A percentile compares a stretch with the other conserved stretches of the same genome.
Evolutionary conservation across 1,140 invertebrate genomes (phyloP).

Genomic region (Tenebrio molitor): DNA sequence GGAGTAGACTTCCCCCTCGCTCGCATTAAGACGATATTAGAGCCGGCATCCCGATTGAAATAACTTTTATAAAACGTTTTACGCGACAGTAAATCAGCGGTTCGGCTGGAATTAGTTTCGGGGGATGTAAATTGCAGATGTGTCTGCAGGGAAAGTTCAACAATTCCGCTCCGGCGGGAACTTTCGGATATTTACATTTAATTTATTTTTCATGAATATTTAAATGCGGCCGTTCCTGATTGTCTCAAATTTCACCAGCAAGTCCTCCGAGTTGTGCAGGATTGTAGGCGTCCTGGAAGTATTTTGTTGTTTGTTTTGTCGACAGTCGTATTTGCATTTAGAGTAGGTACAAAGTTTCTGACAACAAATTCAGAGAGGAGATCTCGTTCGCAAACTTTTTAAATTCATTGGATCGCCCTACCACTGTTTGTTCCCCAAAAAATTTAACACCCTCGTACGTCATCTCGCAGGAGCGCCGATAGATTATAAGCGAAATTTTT

Average conservation of each 20-base stretch:
- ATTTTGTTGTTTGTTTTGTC: constrained; percentile 47
- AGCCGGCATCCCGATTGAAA: constrained; percentile 55
- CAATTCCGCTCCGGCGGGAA: constrained; percentile 21
- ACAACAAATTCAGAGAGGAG: constrained; percentile 44
- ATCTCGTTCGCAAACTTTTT: constrained; percentile 51
- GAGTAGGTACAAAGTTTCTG: constrained; percentile 52
- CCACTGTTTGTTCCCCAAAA: constrained; percentile 38
- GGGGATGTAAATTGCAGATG: constrained; percentile 57
- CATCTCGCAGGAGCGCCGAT: too few species aligned
- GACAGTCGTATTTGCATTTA: constrained; percentile 52
- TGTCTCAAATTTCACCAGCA: constrained; percentile 31
- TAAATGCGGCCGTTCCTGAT: constrained; percentile 42
- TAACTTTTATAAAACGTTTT: constrained; percentile 58
- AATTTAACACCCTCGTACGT: constrained; percentile 17
- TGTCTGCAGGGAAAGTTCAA: constrained; percentile 51
- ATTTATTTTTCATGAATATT: constrained; percentile 48
- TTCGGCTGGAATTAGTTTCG: constrained; percentile 57
- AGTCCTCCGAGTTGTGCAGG: constrained; percentile 28
- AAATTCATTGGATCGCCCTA: constrained; percentile 44
- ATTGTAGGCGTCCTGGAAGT: constrained; percentile 48
- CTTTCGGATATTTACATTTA: constrained; percentile 45
- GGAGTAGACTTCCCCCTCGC: constrained; percentile 43
- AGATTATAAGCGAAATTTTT: not conserved
- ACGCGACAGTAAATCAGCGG: constrained; percentile 54
- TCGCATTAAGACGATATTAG: constrained; percentile 58